A percentile compares a stretch with the other conserved stretches of the same genome.
Evolutionary conservation across 1,140 invertebrate species (phyloP).

Genomic region (Meloidogyne floridensis): DNA sequence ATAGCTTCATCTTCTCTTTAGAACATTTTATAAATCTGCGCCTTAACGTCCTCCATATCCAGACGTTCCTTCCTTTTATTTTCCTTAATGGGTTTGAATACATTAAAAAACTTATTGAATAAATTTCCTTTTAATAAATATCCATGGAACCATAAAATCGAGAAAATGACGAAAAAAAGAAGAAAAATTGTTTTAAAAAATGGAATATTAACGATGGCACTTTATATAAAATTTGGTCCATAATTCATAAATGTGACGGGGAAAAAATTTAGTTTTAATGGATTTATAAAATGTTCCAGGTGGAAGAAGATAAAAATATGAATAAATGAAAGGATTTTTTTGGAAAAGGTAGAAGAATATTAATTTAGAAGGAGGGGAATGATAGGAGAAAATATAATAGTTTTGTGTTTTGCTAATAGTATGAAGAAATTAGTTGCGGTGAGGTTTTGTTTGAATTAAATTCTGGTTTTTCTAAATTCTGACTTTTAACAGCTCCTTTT

Average conservation of each 20-base stretch:
- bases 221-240: neutral
- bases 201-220: neutral
- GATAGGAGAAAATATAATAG: neutral
- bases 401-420: no score
- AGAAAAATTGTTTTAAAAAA: neutral
- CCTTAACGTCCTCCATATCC: neutral
- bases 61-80: neutral
- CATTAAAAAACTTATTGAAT: neutral
- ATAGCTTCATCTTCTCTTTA: neutral
- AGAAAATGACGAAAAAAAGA: neutral
- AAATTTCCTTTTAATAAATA: neutral
- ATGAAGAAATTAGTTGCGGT: no score
- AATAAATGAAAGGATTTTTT: neutral
- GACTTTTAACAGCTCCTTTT: no score
- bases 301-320: no score
- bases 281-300: neutral
- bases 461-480: no score
- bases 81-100: neutral
- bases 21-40: neutral
- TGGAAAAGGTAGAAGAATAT: neutral
- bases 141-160: constrained; percentile 3
- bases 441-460: no score
- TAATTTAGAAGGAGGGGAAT: neutral
- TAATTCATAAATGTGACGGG: no score
- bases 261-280: neutral